Evolutionary conservation across 2,797 vertebrate genomes (phyloP).

Genomic region (Bufotes viridis): DNA sequence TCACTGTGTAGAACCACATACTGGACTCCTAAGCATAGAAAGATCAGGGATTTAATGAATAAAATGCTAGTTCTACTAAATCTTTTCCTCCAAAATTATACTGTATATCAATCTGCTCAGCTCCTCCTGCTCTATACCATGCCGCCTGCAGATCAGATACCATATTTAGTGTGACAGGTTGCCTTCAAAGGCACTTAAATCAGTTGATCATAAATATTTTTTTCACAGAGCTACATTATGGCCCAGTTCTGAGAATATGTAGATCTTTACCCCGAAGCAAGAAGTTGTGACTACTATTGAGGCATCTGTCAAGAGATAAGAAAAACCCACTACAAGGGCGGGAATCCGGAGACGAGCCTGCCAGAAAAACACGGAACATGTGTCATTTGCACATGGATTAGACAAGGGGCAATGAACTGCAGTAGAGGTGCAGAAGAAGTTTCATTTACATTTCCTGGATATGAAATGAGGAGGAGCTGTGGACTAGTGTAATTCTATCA

Average conservation of each 20-base stretch:
- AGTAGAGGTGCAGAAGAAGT: constrained; percentile 34
- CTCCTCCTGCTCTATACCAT: too few relatives aligned
- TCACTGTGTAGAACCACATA: too few relatives aligned
- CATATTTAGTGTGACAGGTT: too few relatives aligned
- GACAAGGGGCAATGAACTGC: constrained; percentile 31
- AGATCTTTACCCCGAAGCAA: not conserved
- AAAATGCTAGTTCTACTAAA: too few relatives aligned
- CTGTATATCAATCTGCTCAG: too few relatives aligned
- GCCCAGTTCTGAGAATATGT: not conserved
- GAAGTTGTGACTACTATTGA: not conserved
- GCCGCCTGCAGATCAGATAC: too few relatives aligned
- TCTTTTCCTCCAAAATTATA: too few relatives aligned
- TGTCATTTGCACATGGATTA: constrained; percentile 30
- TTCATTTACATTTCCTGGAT: constrained; percentile 54
- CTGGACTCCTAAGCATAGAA: too few relatives aligned
- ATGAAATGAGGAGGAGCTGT: constrained; percentile 55
- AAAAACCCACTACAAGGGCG: not conserved
- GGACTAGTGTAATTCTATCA: constrained; percentile 38
- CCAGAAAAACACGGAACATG: not conserved
- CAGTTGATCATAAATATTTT: not conserved
- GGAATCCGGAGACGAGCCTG: not conserved
- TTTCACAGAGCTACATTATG: not conserved
- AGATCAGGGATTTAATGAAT: too few relatives aligned
- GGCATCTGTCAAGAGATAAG: not conserved
- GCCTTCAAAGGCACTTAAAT: too few relatives aligned